Evolutionary conservation across 2,797 vertebrate genomes (phyloP).

Genomic region (Enteromius thamalakanensis): DNA sequence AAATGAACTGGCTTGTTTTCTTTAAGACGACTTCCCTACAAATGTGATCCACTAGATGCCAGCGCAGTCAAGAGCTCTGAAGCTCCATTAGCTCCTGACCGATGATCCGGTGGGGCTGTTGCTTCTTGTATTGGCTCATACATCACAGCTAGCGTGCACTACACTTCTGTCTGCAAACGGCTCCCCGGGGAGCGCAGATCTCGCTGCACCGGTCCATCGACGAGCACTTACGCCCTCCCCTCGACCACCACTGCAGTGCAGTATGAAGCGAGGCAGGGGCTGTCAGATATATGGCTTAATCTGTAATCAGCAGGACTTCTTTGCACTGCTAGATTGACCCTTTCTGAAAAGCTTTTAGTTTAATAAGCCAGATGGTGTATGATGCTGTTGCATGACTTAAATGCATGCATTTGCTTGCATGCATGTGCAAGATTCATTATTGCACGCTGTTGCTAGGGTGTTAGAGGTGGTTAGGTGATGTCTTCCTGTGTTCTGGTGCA

Average conservation of each 20-base stretch:
- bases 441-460: not conserved
- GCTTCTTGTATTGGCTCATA: slow-evolving; percentile 38
- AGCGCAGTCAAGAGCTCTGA: not conserved
- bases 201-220: slow-evolving; percentile 17
- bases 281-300: slow-evolving; percentile 20
- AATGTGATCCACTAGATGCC: not conserved
- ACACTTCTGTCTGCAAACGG: slow-evolving; percentile 2
- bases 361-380: slow-evolving; percentile 28
- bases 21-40: too few relatives aligned
- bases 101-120: slow-evolving; percentile 1
- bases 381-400: not conserved
- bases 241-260: slow-evolving; percentile 38
- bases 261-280: not conserved
- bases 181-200: slow-evolving; percentile 15
- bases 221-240: slow-evolving; percentile 24
- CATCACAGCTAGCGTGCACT: slow-evolving; percentile 41
- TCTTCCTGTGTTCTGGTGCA: not conserved
- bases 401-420: not conserved
- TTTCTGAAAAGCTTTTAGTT: slow-evolving; percentile 45
- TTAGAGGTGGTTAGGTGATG: not conserved
- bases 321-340: not conserved
- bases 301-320: slow-evolving; percentile 36
- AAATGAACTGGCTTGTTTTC: not conserved
- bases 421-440: not conserved
- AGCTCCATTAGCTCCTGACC: slow-evolving; percentile 29